These are phyloP conservation scores for Pachydiplax longipennis DNA, from an alignment of 2,888 invertebrate species.

Conservation along the genomic window DNA sequence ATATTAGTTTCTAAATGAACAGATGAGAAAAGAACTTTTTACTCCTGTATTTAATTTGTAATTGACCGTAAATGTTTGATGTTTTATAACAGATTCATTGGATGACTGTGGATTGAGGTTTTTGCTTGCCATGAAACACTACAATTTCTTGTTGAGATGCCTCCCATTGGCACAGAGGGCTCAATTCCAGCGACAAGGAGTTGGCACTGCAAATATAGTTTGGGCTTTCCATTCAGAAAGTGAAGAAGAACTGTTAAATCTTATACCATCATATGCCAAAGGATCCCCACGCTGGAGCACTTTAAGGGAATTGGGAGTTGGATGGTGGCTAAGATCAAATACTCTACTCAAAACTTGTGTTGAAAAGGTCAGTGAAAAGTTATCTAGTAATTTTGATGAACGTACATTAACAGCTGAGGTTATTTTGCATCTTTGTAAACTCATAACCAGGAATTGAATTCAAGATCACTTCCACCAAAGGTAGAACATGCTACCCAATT, in stretches of 20 bases:
- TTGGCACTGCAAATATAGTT: slow-evolving; percentile 89
- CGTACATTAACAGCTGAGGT: too few relatives aligned
- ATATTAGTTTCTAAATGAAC: too few relatives aligned
- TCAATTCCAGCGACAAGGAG: slow-evolving; percentile 84
- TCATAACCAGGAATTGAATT: too few relatives aligned
- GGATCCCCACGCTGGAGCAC: slow-evolving; percentile 89
- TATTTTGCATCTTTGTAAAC: too few relatives aligned
- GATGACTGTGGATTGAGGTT: slow-evolving; percentile 98
- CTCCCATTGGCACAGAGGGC: slow-evolving; percentile 89
- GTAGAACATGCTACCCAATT: too few relatives aligned
- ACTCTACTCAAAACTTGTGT: slow-evolving; percentile 82
- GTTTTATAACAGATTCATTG: slow-evolving; percentile 70
- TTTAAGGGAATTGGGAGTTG: slow-evolving; percentile 88
- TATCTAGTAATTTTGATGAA: neutral
- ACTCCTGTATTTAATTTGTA: too few relatives aligned
- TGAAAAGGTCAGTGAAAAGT: slow-evolving; percentile 71
- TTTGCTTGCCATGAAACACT: slow-evolving; percentile 96
- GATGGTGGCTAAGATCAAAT: slow-evolving; percentile 95
- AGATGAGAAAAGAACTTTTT: too few relatives aligned
- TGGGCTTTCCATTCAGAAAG: slow-evolving; percentile 99
- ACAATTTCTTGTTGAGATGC: slow-evolving; percentile 92
- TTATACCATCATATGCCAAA: slow-evolving; percentile 88
- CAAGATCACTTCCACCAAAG: too few relatives aligned
- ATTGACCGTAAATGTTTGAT: neutral
- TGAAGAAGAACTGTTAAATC: slow-evolving; percentile 89